A percentile compares a stretch with the other conserved stretches of the same genome.
Evolutionary conservation across 1,140 invertebrate species (phyloP).

Genomic region (Anoplophora glabripennis): DNA sequence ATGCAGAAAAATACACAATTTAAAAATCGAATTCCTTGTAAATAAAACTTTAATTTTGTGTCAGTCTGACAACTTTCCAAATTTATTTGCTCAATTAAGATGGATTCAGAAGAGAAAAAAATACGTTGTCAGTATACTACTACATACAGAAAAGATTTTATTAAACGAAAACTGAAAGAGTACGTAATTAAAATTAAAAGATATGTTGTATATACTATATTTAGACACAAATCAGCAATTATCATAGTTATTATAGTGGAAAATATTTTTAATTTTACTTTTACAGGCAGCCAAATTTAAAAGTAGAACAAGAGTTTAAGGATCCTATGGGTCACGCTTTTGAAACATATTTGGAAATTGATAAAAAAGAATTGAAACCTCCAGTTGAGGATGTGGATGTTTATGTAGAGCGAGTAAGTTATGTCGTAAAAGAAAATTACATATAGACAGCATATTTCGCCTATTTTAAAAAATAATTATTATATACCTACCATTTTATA

Average conservation of each 20-base stretch:
- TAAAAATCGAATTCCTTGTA: too few relatives aligned
- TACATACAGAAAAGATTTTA: slow-evolving; percentile 26
- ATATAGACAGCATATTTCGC: too few relatives aligned
- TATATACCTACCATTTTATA: too few relatives aligned
- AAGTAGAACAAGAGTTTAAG: slow-evolving; percentile 27
- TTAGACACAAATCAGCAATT: background rate
- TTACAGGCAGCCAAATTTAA: background rate
- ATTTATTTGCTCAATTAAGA: too few relatives aligned
- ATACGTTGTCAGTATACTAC: slow-evolving; percentile 15
- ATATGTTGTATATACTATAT: background rate
- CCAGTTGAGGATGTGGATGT: slow-evolving; percentile 20
- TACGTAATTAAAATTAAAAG: slow-evolving; percentile 6
- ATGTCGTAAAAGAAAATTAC: too few relatives aligned
- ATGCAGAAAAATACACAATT: too few relatives aligned
- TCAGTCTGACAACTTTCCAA: too few relatives aligned
- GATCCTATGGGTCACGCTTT: slow-evolving; percentile 30
- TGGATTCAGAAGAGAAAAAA: too few relatives aligned
- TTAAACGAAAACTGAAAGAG: slow-evolving; percentile 14
- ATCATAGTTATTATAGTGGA: too few relatives aligned
- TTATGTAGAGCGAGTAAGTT: slow-evolving; percentile 25
- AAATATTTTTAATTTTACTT: too few relatives aligned
- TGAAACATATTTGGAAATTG: slow-evolving; percentile 26
- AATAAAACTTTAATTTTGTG: too few relatives aligned
- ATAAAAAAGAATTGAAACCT: slow-evolving; percentile 2
- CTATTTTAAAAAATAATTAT: too few relatives aligned